Conservation (phyloP, 2,797 vertebrate species). For the Aphelocoma californica region DNA sequence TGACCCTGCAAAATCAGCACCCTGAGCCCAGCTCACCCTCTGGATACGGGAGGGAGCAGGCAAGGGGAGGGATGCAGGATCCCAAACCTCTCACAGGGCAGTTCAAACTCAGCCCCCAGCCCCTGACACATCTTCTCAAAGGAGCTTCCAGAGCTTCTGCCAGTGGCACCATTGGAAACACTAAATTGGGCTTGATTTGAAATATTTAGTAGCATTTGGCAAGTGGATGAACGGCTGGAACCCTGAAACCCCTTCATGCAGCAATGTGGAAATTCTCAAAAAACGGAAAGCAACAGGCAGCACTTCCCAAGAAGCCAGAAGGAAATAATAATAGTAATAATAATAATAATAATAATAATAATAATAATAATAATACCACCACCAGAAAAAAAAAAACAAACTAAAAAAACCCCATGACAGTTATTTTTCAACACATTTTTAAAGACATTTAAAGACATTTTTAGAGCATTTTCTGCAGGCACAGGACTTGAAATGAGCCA, state of each 20-base stretch:
- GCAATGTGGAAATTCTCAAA: background rate
- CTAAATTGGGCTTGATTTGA: background rate
- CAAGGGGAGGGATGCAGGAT: background rate
- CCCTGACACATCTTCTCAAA: background rate
- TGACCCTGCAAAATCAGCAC: background rate
- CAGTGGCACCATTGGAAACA: background rate
- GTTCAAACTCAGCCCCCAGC: background rate
- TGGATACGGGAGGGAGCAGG: background rate
- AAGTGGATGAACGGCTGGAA: background rate
- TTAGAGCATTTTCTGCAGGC: background rate
- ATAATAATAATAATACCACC: background rate
- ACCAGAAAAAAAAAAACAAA: accelerated
- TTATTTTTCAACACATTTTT: background rate
- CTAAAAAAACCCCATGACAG: too few species aligned
- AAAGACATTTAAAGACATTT: background rate
- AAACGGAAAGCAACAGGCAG: background rate
- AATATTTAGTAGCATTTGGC: background rate
- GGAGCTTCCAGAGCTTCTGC: background rate
- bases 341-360: background rate
- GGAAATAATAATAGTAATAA: background rate
- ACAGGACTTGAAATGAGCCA: background rate
- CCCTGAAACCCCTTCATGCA: background rate
- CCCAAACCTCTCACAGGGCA: background rate
- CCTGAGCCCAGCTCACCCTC: background rate
- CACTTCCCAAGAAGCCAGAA: background rate